Conservation (phyloP, 2,113 vertebrate species). For the Cnemophilus loriae region DNA sequence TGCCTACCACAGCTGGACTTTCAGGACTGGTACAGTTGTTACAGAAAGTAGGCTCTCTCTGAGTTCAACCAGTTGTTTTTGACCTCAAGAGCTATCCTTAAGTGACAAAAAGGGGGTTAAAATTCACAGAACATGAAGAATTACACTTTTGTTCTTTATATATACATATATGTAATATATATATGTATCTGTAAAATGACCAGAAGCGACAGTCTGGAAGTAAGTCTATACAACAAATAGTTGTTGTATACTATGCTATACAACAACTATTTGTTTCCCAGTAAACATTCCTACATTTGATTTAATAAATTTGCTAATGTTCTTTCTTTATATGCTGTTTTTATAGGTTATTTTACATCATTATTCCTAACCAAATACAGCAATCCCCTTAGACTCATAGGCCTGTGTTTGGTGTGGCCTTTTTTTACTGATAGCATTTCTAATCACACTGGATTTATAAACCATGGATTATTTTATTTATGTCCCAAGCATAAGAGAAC, state of each 20-base stretch:
- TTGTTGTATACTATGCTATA: neutral
- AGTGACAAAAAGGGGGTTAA: neutral
- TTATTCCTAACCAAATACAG: neutral
- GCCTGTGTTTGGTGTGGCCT: neutral
- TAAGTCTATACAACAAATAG: neutral
- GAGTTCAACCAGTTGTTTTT: neutral
- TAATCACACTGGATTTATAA: neutral
- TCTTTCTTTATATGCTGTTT: neutral
- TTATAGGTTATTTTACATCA: neutral
- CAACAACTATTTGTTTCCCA: neutral
- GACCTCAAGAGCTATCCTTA: neutral
- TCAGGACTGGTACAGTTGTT: neutral
- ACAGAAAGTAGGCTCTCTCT: neutral
- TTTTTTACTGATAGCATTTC: neutral
- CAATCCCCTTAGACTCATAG: neutral
- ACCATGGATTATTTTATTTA: conserved; percentile 6
- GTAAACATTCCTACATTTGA: neutral
- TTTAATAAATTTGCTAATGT: neutral
- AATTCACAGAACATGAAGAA: neutral
- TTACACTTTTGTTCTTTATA: neutral
- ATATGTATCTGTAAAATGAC: neutral
- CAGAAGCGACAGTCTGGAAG: neutral
- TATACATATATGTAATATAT: neutral
- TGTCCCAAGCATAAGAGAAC: neutral
- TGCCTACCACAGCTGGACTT: neutral